Base-by-base conservation (phyloP, 2,888 invertebrate genomes). In the Lysandra bellargus region DNA sequence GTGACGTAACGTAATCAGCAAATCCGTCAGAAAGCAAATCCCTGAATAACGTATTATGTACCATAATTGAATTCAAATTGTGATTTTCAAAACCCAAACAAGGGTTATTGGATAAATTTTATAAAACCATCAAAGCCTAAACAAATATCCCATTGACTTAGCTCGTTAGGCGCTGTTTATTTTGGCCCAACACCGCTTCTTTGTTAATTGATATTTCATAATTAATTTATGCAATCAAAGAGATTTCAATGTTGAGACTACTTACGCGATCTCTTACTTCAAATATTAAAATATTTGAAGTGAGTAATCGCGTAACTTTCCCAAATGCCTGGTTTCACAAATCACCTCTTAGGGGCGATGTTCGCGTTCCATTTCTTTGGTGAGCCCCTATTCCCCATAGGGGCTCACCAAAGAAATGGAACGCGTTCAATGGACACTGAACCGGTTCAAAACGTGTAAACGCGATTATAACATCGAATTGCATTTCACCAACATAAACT, bases 121-220 rank as follows among this genome's bases (percentile, higher is more conserved):
- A 76, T 53, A 7, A 53, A 57, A 17, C 30, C 53, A 75, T 75
- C 49, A 75, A 14, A 57, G 33, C 76, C 76, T 76, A 76, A 76
- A 33, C 76, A 76, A 76, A 76, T 53, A 76, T 53, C 49, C 53
- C 74, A 44, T 74, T 74, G 49, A 76, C 57, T 33, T 76, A 76
- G 57, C 76, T 76, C 76, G 53, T 76, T 53, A 75, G 76, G 33
- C 3, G 4, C 14, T 76, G 76, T 76, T 76, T 53, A 30, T 57
- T 76, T 76, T 33, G 76, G 76, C 33, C 53, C 76, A 33, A 57
- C 53, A 7, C 23, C 49, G 53, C 76, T 30, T 30, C 76, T 53
- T 76, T 76, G 33, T 49, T 76, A 76, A 76, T 53, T 76, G 33
- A 76, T 76, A 76, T 57, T 76, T 76, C 33, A 57, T 76, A 76